Percentiles rank a stretch among this genome's conserved stretches.
phyloP scores from a whole-genome alignment of 1,140 invertebrate species.

The Galendromus occidentalis region DNA sequence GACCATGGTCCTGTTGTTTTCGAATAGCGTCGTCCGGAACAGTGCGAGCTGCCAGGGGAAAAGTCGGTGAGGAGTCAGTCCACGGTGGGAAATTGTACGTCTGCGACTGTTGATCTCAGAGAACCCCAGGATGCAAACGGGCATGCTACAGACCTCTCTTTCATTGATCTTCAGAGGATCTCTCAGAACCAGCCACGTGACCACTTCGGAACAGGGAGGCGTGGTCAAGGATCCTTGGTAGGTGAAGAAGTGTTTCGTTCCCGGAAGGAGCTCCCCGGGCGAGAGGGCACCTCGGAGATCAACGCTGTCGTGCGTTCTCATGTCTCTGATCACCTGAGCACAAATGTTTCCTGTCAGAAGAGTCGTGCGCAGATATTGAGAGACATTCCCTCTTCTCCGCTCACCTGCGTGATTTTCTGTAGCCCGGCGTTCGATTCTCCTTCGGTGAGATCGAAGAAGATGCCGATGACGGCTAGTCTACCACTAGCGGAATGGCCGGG shows the following conservation, averaged over 20 bases:
- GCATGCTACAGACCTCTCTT: slow-evolving; percentile 30
- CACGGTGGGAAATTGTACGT: slow-evolving; percentile 1
- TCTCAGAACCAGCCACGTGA: slow-evolving; percentile 48
- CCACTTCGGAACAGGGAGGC: slow-evolving; percentile 45
- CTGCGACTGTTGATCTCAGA: too few relatives aligned
- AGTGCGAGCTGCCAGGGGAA: slow-evolving; percentile 19
- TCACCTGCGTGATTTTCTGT: not conserved
- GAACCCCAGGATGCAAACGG: too few relatives aligned
- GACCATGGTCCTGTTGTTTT: slow-evolving; percentile 30
- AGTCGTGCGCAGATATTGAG: too few relatives aligned
- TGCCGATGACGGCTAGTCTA: slow-evolving; percentile 13
- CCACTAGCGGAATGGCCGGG: not conserved
- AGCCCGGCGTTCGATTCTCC: not conserved
- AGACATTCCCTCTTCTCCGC: not conserved
- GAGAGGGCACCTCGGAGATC: not conserved
- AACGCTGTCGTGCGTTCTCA: not conserved
- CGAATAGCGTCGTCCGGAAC: slow-evolving; percentile 21
- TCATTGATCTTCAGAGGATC: slow-evolving; percentile 37
- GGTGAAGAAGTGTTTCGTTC: slow-evolving; percentile 36
- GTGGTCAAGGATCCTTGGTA: slow-evolving; percentile 55
- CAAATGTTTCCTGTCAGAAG: too few relatives aligned
- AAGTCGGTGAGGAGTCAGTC: not conserved
- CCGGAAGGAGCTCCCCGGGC: not conserved
- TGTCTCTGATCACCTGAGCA: not conserved
- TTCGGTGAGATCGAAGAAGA: slow-evolving; percentile 6